Base-by-base conservation (phyloP, 2,888 invertebrate species). In the Drosophila villosipedis region DNA sequence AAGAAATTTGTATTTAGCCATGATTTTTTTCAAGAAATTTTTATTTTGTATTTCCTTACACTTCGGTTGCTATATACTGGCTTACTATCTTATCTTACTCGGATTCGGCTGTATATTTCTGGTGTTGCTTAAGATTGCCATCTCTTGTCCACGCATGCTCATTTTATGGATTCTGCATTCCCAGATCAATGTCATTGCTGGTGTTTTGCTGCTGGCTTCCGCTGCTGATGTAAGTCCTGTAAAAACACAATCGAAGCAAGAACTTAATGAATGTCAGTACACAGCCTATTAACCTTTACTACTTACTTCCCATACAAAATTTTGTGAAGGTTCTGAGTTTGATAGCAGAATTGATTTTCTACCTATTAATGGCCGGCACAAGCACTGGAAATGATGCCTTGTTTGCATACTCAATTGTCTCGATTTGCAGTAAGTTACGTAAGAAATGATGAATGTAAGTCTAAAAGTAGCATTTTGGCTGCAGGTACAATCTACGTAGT, bases 251-350 rank as follows among this genome's bases (percentile, higher is more conserved):
- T 54, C 16, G 6, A 57, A 30, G 10, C 33, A 3, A 16, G 33
- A 9, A 22, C 14, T 35, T n/a, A 16, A 33, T 54, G 4, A n/a
- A 25, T n/a, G 9, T 10, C 22, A 16, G 16, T 16, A 49, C 31
- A 52, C 33, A 84, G 84, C 54, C 58, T 4, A 12, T 33, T 0
- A 16, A 55, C 19, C 37, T 69, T 0, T 41, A 49, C 4, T 55
- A 39, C 28, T 25, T 77, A 10, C 12, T 84, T 1, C 84, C 84
- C 0, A 22, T 87, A 7, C 79, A 81, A 43, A 70, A 83, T 41
- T 74, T 85, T 7, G 33, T 72, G 2, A 74, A 76, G 31, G 28
- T 85, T 0, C 4, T 7, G 2, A 73, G 74, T 16, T 59, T 84
- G 16, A 76, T 84, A 7, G 0, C 81, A 7, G 83, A 84, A 52